Base-by-base conservation (phyloP, 2,888 invertebrate genomes). In the Caenorhabditis zanzibari region DNA sequence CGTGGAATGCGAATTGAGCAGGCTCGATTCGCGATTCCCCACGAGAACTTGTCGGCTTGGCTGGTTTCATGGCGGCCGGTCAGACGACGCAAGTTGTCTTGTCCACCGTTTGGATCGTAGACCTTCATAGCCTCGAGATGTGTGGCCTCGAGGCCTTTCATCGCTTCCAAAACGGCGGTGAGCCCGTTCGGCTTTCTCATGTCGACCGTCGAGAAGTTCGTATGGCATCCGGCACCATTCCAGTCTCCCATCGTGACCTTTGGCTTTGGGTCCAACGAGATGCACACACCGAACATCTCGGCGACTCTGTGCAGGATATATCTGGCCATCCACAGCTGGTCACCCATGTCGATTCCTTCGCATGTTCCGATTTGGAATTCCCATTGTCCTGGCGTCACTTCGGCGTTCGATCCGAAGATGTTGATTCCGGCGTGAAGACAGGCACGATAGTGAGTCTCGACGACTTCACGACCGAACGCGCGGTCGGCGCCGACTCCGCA, bases 201-300 rank as follows among this genome's bases (percentile, higher is more conserved):
- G 35, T 94, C 94, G 92, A 95, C 95, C 0, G 97, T 98, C 14
- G 97, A 97, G 94, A 97, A 97, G 93, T 98, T 98, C 76, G 96
- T 96, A 93, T 98, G 97, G 0, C 97, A 97, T 0, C 98, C 98
- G 64, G 98, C 96, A 2, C 97, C 97, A 93, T 97, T 97, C 97
- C 97, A 97, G 92, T 96, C 95, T 24, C 90, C 90, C 82, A 84
- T 86, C 9, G 88, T 90, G 32, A 86, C 82, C 28, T 63, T 49
- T 22, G 93, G 93, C 86, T 94, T 94, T 41, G 94, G 94, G 88
- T 94, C 93, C 73, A 94, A 90, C 44, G 93, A 91, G 19, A 87
- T 82, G 22, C 93, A 89, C n/a, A 94, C 92, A 9, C 93, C 93
- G 85, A 93, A 94, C 69, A 93, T 93, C 86, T 94, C 94, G 38